Base-by-base conservation (phyloP, 2,113 vertebrate species). In the Indicator indicator region DNA sequence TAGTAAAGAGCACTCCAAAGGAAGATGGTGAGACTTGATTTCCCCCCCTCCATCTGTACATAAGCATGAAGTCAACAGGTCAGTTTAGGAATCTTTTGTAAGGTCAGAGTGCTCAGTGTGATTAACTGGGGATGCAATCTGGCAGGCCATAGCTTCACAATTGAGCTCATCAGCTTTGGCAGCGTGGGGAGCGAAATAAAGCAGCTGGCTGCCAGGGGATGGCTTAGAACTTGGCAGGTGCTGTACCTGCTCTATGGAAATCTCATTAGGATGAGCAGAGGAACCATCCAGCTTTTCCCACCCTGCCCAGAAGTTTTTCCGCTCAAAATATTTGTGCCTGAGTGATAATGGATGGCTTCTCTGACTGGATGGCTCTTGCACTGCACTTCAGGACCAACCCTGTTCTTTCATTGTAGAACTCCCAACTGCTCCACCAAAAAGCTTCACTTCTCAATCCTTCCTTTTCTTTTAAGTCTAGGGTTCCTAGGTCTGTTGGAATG, bases 91-190 rank as follows among this genome's bases (percentile, higher is more conserved):
- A 92, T 82, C 68, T 97, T 97, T 88, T 92, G 55, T 96, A 96
- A 96, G 94, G 89, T 97, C 96, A 88, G 64, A 80, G 82, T 83
- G 74, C 95, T 96, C 92, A 77, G n/a, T 70, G 44, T 95, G 95
- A 96, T 97, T 97, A 95, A 97, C 44, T 85, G 96, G 93, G 85
- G 83, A 93, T 68, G 60, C 95, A 96, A 88, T 92, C 84, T 97
- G 96, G 95, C 96, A 89, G 80, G 87, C 68, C 84, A 44, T 78
- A 69, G 24, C 28, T 73, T 94, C 90, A 78, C 88, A 97, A 93
- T 88, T 97, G 97, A 97, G 88, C 97, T 97, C 97, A 97, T 95
- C 90, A 50, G 77, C 86, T 73, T 96, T 98, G 94, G 90, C 94
- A 96, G 94, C 93, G 73, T 13, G 17, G 62, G 52, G 64, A 79